Base-by-base conservation (phyloP, 2,113 vertebrate species). In the Rhinolophus ferrumequinum region DNA sequence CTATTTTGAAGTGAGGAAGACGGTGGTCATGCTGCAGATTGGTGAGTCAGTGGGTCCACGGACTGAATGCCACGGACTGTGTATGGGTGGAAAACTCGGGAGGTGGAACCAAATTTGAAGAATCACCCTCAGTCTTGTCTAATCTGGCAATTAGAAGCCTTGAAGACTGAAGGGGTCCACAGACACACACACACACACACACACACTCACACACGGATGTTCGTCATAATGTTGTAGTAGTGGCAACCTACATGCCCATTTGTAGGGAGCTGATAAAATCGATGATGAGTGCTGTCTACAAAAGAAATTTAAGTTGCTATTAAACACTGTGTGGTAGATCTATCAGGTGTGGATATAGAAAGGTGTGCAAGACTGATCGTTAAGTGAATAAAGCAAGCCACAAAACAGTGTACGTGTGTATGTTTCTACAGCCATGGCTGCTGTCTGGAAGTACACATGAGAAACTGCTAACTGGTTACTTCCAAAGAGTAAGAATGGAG, bases 1-100 rank as follows among this genome's bases (percentile, higher is more conserved):
- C 92, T 91, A 33, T 87, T 97, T 80, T 88, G 88, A 96, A 33
- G 28, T 62, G 54, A 92, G 41, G 62, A 93, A 50, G 91, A 58
- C 64, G 44, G 38, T 64, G 50, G 35, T 62, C 70, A 80, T 1
- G 3, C 14, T 44, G 26, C 44, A 28, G 44, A 70, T n/a, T 50
- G 6, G 50, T 92, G 84, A 97, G 81, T 94, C 91, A 91, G 60
- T 76, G 26, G 33, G 35, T 41, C 62, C 52, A 4, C 15, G 76
- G 33, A 64, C 58, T 67, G n/a, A 73, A 52, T 24, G 30, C 52
- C 41, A 41, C 41, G 3, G 41, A 41, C 41, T 47, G 3, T 87
- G 7, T 76, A 19, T 75, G 58, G 15, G 44, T 77, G 44, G 56
- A 30, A 35, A 87, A 35, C 24, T 82, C 16, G 8, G 66, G 60